phyloP scores from a whole-genome alignment of 2,113 vertebrate species.

The Sylvietta virens region DNA sequence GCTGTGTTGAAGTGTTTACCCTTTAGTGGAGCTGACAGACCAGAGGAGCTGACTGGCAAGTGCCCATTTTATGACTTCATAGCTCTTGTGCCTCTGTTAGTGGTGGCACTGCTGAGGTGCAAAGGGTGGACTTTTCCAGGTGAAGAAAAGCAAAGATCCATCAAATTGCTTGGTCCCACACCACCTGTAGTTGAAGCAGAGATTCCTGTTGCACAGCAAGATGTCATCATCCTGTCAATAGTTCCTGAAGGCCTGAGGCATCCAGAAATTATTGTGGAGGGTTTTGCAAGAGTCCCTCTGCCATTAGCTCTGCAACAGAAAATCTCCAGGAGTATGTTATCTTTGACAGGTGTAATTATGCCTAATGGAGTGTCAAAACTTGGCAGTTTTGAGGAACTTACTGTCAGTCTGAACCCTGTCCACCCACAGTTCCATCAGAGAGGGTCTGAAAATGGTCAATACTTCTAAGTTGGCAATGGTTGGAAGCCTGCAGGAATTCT shows the following conservation, averaged over 20 bases:
- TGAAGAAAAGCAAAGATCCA: neutral
- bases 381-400: neutral
- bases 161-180: neutral
- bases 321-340: neutral
- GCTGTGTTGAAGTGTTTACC: neutral
- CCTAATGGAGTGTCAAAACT: neutral
- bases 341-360: constrained; percentile 12
- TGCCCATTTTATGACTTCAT: neutral
- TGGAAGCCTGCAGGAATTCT: neutral
- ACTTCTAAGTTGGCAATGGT: neutral
- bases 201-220: neutral
- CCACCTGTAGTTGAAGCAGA: neutral
- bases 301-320: neutral
- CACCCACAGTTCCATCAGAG: neutral
- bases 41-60: neutral
- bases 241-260: neutral
- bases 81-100: neutral
- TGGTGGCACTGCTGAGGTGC: neutral
- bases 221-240: neutral
- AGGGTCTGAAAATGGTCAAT: neutral
- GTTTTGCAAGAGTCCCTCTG: neutral
- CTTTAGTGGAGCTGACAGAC: neutral
- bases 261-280: neutral
- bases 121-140: neutral
- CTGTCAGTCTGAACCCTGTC: constrained; percentile 5